phyloP scores from a whole-genome alignment of 2,888 invertebrate species.

The Candidula unifasciata region DNA sequence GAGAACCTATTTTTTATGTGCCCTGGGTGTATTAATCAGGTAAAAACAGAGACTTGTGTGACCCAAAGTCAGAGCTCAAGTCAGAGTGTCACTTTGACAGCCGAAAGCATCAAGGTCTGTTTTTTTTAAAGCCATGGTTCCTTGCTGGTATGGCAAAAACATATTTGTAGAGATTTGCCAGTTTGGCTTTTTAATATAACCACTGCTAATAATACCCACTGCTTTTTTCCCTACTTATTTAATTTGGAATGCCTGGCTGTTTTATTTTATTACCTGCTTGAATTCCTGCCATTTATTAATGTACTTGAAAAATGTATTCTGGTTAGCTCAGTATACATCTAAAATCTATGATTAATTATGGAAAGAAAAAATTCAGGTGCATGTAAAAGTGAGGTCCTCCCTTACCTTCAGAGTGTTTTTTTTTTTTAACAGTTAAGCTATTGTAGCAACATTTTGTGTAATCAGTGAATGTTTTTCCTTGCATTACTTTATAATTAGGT shows the following conservation, averaged over 20 bases:
- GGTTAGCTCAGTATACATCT: no score
- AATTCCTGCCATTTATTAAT: background rate
- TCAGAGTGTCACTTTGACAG: background rate
- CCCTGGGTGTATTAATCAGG: slow-evolving; percentile 38
- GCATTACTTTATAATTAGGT: no score
- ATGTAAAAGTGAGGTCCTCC: no score
- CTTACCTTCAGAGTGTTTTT: no score
- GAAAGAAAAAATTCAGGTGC: no score
- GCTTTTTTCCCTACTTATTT: background rate
- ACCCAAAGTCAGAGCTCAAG: slow-evolving; percentile 28
- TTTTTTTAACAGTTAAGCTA: no score
- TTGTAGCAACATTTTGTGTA: background rate
- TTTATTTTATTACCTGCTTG: background rate
- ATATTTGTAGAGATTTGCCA: background rate
- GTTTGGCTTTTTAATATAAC: background rate
- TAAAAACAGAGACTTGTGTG: slow-evolving; percentile 36
- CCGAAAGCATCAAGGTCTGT: slow-evolving; percentile 29
- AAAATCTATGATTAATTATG: no score
- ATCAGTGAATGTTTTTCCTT: background rate
- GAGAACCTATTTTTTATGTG: background rate
- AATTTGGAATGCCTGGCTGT: background rate
- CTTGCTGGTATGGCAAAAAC: slow-evolving; percentile 7
- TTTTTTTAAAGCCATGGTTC: background rate
- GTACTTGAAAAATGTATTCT: background rate
- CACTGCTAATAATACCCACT: background rate